Conservation (phyloP, 2,797 vertebrate genomes). For the Artibeus lituratus region DNA sequence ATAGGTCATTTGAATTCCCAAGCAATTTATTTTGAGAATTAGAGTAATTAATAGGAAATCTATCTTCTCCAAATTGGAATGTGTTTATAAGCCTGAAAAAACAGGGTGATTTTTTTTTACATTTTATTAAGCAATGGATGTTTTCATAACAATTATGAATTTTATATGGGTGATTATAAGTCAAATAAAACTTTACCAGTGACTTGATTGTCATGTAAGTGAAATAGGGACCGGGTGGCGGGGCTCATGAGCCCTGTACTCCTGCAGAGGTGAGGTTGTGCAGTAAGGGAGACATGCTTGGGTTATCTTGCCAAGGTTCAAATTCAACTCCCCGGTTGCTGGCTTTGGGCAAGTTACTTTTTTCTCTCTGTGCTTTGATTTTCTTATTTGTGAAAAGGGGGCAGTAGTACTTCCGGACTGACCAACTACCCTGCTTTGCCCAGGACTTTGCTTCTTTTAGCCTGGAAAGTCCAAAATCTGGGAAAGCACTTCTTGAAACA, state of each 20-base stretch:
- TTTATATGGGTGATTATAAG: slow-evolving; percentile 1
- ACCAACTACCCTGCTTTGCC: neutral
- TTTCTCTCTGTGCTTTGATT: neutral
- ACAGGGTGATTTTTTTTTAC: neutral
- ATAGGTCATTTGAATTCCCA: slow-evolving; percentile 58
- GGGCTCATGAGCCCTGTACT: neutral
- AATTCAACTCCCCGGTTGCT: neutral
- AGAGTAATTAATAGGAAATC: slow-evolving; percentile 1
- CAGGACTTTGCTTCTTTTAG: neutral
- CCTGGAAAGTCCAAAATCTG: neutral
- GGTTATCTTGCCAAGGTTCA: neutral
- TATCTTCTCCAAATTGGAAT: neutral
- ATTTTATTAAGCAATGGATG: slow-evolving; percentile 37
- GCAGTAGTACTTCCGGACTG: neutral
- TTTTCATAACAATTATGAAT: slow-evolving; percentile 24
- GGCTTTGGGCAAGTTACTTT: neutral
- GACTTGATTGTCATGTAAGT: neutral
- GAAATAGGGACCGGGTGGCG: neutral
- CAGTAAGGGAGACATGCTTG: fast-evolving
- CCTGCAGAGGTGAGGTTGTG: no score
- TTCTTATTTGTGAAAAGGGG: neutral
- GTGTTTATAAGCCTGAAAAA: slow-evolving; percentile 35
- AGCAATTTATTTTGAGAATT: slow-evolving; percentile 27
- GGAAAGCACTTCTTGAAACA: neutral
- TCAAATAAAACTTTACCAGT: neutral